These are phyloP conservation scores for Siderastrea radians DNA, from an alignment of 92 coral and sea anemone genomes.

Conservation along the genomic window DNA sequence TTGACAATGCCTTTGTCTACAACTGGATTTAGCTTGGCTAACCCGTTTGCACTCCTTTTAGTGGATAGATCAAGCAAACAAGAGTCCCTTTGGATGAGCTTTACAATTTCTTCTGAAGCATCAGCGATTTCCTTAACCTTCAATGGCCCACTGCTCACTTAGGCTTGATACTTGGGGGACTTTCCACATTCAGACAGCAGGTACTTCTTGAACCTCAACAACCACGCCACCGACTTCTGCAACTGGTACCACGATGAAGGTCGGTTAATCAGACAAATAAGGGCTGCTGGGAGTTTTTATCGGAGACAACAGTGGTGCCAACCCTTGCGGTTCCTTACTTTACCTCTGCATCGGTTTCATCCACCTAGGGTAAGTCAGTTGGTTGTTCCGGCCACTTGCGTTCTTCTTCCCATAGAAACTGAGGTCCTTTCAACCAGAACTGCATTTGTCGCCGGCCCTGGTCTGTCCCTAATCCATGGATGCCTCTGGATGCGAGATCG, in stretches of 20 bases:
- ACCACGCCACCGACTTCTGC: no score
- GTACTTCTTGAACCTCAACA: slow-evolving; percentile 14
- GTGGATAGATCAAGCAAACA: background rate
- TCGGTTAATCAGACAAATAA: background rate
- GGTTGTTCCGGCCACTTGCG: slow-evolving; percentile 45
- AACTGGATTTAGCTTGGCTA: slow-evolving; percentile 6
- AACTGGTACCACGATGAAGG: no score
- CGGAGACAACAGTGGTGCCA: background rate
- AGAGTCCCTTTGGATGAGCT: background rate
- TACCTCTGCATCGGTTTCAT: background rate
- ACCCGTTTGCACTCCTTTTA: background rate
- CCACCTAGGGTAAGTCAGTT: slow-evolving; percentile 14
- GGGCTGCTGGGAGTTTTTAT: background rate
- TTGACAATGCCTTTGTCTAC: slow-evolving; percentile 9
- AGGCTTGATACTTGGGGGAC: background rate
- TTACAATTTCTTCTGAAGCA: no score
- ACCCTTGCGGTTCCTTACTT: background rate
- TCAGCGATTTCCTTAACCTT: background rate
- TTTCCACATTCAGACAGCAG: background rate
- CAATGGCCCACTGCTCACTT: background rate
- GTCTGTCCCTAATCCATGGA: slow-evolving; percentile 38
- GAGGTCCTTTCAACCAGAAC: slow-evolving; percentile 43
- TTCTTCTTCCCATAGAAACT: slow-evolving; percentile 37
- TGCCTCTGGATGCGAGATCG: background rate
- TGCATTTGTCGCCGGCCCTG: slow-evolving; percentile 11